A percentile compares a stretch with the other conserved stretches of the same genome.
These are phyloP conservation scores for Euplagia quadripunctaria DNA, from an alignment of 2,888 invertebrate genomes.

Conservation along the genomic window DNA sequence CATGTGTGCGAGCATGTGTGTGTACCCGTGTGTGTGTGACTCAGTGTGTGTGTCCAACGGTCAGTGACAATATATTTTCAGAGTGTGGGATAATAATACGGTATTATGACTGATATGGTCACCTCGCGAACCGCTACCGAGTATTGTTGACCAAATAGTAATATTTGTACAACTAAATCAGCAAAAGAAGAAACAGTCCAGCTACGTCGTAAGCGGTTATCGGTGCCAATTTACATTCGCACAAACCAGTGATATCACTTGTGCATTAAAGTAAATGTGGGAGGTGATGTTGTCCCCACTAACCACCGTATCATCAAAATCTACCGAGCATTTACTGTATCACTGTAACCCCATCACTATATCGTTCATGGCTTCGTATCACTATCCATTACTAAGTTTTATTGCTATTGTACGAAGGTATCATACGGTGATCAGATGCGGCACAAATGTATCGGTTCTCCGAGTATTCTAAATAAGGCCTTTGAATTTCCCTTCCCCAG, in stretches of 20 bases:
- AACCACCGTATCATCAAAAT: too few species aligned
- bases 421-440: neutral
- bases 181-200: neutral
- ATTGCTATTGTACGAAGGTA: neutral
- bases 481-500: neutral
- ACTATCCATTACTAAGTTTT: too few species aligned
- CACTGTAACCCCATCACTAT: too few species aligned
- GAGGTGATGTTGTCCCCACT: too few species aligned
- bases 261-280: too few species aligned
- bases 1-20: neutral
- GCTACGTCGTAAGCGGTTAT: neutral
- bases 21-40: neutral
- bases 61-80: neutral
- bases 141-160: too few species aligned
- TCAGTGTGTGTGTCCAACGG: neutral
- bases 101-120: neutral
- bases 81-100: neutral
- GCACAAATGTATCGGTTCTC: neutral
- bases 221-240: too few species aligned
- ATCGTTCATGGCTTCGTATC: too few species aligned
- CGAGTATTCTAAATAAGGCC: neutral
- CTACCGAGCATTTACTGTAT: neutral
- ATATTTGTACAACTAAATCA: neutral
- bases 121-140: neutral
- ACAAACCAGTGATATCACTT: too few species aligned